Base-by-base conservation (phyloP, 2,888 invertebrate genomes). In the Doris montereyensis region DNA sequence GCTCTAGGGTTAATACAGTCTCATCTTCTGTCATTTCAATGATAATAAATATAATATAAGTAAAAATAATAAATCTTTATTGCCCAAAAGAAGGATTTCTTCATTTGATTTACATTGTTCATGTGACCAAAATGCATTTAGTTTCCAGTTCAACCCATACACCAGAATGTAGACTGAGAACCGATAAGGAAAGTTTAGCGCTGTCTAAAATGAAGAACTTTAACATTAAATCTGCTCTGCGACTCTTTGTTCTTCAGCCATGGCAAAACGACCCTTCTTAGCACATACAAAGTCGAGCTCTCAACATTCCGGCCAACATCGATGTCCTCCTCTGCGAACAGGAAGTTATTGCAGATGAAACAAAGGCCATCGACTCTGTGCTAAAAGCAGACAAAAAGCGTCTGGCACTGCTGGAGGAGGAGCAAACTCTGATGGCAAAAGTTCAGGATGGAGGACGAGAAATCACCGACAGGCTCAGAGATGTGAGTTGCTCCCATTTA, bases 211-310 rank as follows among this genome's bases (percentile, higher is more conserved):
- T 58, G 21, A 21, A 74, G n/a, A 8, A 72, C 24, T 34, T 76
- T 32, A 60, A 75, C 34, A 13, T n/a, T 28, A 4, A 28, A 2
- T 8, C 8, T 68, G 2, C 24, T 17, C 21, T n/a, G 24, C 26
- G 26, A 21, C n/a, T 76, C 32, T 76, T 28, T 34, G 73, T 77
- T 75, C 67, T 86, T 90, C 80, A 95, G 97, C 0, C 98, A 99
- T 93, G 99, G 99, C 17, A 99, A 99, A 93, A 99, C 99, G 0
- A 99, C 99, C 0, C 92, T 99, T 32, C 92, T 99, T 94, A 97
- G 79, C 99, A 99, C 90, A 94, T 99, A 84, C 96, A 97, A 0
- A 95, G 95, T 77, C 93, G 97, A 84, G 96, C 96, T 5, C 96
- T 99, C 88, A 95, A 95, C 73, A 97, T 99, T 87, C 99, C 99